A percentile compares a stretch with the other conserved stretches of the same genome.
Evolutionary conservation across 2,888 invertebrate species (phyloP).

Genomic region (Diaprepes abbreviatus): DNA sequence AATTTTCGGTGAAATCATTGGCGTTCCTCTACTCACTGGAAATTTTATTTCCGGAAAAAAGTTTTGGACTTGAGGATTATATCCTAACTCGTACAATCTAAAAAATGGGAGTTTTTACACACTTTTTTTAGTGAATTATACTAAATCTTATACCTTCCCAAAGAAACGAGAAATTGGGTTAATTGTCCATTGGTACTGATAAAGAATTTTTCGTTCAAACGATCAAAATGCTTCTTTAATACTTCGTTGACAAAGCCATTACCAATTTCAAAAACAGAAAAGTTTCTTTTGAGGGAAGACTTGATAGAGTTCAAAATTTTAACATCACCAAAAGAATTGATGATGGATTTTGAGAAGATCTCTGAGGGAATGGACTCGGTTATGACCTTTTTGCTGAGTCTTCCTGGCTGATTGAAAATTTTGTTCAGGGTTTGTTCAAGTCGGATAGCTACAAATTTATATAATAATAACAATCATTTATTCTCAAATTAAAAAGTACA

Average conservation of each 20-base stretch:
- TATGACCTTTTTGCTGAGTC: constrained; percentile 33
- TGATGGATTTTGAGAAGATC: constrained; percentile 32
- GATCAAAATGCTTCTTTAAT: not conserved
- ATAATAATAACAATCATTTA: too few relatives aligned
- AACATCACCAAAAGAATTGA: constrained; percentile 18
- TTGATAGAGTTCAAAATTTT: constrained; percentile 19
- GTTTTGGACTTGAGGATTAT: constrained; percentile 79
- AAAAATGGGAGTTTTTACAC: not conserved
- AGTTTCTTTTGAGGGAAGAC: not conserved
- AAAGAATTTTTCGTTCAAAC: constrained; percentile 1
- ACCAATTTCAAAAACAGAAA: constrained; percentile 27
- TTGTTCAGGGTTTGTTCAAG: constrained; percentile 28
- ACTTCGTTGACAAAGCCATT: not conserved
- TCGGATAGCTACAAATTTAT: constrained; percentile 14
- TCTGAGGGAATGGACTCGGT: constrained; percentile 22
- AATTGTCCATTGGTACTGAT: not conserved
- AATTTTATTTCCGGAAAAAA: constrained; percentile 83
- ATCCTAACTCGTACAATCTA: too few relatives aligned
- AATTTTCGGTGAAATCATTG: too few relatives aligned
- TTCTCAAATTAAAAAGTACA: too few relatives aligned
- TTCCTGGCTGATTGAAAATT: constrained; percentile 27
- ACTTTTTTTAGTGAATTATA: too few relatives aligned
- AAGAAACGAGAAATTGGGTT: constrained; percentile 17
- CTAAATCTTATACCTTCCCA: constrained; percentile 35
- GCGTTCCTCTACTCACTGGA: constrained; percentile 80